Conservation (phyloP, 2,113 vertebrate species). For the Ascaphus truei region DNA sequence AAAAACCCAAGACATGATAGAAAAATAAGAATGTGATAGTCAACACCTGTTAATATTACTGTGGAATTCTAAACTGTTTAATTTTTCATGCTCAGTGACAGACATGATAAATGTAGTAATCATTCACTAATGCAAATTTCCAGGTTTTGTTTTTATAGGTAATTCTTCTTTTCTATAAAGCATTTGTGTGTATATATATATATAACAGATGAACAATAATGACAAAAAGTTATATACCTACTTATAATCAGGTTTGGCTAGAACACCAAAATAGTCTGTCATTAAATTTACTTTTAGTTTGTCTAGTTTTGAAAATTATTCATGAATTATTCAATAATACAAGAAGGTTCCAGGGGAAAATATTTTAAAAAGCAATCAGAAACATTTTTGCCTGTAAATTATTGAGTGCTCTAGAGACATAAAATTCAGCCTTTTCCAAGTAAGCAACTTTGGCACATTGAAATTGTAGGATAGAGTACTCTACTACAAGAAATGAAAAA, state of each 20-base stretch:
- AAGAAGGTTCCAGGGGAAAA: conserved; percentile 33
- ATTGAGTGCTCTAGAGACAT: conserved; percentile 32
- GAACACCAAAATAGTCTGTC: conserved; percentile 24
- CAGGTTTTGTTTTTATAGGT: background rate
- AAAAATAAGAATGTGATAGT: too few species aligned
- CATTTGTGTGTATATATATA: too few species aligned
- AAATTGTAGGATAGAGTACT: background rate
- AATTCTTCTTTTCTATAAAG: background rate
- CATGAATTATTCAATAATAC: conserved; percentile 34
- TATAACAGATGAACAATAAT: background rate
- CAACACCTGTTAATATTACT: too few species aligned
- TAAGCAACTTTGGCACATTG: background rate
- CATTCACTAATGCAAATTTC: background rate
- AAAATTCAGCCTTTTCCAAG: conserved; percentile 16
- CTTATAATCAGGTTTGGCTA: conserved; percentile 15
- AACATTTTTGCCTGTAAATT: conserved; percentile 34
- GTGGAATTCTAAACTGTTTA: too few species aligned
- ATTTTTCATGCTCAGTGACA: background rate
- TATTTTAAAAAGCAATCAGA: conserved; percentile 38
- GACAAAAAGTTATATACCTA: conserved; percentile 9
- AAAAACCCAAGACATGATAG: too few species aligned
- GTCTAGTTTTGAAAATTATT: conserved; percentile 30
- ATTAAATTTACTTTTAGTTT: conserved; percentile 36
- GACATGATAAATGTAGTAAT: background rate
- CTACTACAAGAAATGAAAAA: conserved; percentile 15